These are phyloP conservation scores for Melipona bicolor DNA, from an alignment of 2,888 invertebrate species.

Conservation along the genomic window DNA sequence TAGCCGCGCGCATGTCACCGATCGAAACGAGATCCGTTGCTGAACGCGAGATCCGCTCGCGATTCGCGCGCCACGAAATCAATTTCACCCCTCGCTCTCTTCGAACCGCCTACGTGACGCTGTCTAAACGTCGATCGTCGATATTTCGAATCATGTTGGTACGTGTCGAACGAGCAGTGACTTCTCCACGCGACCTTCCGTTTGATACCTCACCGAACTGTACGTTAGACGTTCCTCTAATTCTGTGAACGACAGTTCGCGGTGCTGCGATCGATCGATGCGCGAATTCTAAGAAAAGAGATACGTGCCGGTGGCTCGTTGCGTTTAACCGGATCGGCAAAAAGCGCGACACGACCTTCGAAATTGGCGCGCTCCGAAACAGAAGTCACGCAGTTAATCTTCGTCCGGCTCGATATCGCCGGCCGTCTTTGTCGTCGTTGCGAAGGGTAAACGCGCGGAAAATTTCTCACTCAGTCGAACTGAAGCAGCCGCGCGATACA, in stretches of 20 bases:
- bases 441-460: constrained; percentile 1
- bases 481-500: background rate
- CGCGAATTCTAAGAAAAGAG: background rate
- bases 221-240: background rate
- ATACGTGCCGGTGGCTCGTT: background rate
- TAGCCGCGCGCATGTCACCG: constrained; percentile 53
- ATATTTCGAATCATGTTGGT: constrained; percentile 25
- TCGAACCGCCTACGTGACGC: background rate
- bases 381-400: background rate
- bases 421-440: background rate
- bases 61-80: constrained; percentile 21
- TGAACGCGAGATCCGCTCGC: constrained; percentile 11
- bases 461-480: background rate
- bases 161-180: constrained; percentile 2
- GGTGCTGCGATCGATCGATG: background rate
- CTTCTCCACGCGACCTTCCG: background rate
- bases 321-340: background rate
- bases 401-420: background rate
- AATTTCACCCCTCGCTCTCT: background rate
- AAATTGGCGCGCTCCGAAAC: background rate
- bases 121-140: background rate
- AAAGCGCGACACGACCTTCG: background rate
- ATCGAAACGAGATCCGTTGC: constrained; percentile 40
- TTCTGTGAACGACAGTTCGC: background rate
- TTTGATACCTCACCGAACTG: background rate